These are phyloP conservation scores for Helicoverpa zea DNA, from an alignment of 1,140 invertebrate species.

Conservation along the genomic window DNA sequence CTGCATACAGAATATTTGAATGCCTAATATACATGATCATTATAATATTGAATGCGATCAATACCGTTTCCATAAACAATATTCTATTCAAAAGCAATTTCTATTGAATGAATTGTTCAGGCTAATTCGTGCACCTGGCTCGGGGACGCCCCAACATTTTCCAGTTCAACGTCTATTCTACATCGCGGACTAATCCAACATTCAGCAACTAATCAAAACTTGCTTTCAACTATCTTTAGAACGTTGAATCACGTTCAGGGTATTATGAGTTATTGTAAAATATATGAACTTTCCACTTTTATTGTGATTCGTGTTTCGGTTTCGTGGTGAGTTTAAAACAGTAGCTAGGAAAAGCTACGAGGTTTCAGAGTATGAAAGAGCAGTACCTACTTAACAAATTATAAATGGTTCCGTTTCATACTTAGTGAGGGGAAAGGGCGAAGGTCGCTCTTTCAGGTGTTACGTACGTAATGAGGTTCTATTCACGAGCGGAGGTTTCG, in stretches of 20 bases:
- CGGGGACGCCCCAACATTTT: slow-evolving; percentile 16
- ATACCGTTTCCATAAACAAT: slow-evolving; percentile 22
- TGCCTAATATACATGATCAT: slow-evolving; percentile 12
- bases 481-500: slow-evolving; percentile 2
- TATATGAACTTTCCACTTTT: neutral
- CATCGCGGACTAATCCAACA: slow-evolving; percentile 6
- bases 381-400: neutral
- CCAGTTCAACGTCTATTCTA: slow-evolving; percentile 18
- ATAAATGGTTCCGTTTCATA: slow-evolving; percentile 35
- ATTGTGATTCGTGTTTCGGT: neutral
- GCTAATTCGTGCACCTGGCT: slow-evolving; percentile 26
- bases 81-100: slow-evolving; percentile 13
- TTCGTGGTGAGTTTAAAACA: slow-evolving; percentile 1
- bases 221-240: slow-evolving; percentile 39
- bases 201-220: slow-evolving; percentile 37
- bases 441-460: slow-evolving; percentile 29
- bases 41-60: slow-evolving; percentile 28
- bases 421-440: slow-evolving; percentile 7
- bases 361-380: neutral
- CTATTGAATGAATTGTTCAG: slow-evolving; percentile 17
- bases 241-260: slow-evolving; percentile 16
- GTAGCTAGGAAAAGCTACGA: neutral
- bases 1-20: slow-evolving; percentile 17
- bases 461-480: slow-evolving; percentile 26
- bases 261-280: slow-evolving; percentile 30